phyloP scores from a whole-genome alignment of 2,797 vertebrate species.

The Sebastes kiyomatsui region DNA sequence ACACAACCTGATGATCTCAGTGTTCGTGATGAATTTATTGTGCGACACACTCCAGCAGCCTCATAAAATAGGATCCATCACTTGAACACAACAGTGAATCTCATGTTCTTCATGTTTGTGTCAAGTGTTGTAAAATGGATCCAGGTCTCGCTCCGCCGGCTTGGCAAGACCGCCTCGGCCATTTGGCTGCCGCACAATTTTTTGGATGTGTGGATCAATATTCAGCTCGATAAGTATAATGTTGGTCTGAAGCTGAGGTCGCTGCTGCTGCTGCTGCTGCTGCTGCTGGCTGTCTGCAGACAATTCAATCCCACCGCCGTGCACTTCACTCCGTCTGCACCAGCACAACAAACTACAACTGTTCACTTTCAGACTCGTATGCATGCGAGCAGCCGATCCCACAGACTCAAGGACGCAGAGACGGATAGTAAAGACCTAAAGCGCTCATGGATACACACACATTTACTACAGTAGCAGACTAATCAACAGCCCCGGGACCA shows the following conservation, averaged over 20 bases:
- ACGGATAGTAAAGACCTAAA: neutral
- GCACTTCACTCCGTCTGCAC: constrained; percentile 1
- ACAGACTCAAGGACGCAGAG: neutral
- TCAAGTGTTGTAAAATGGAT: constrained; percentile 21
- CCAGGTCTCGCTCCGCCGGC: constrained; percentile 4
- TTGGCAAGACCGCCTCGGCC: neutral
- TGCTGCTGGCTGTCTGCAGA: constrained; percentile 23
- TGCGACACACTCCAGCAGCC: neutral
- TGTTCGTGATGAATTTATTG: neutral
- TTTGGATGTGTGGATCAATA: constrained; percentile 52
- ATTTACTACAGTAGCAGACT: constrained; percentile 3
- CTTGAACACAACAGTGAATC: neutral
- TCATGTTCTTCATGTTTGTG: constrained; percentile 8
- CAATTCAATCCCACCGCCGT: constrained; percentile 6
- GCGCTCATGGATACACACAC: neutral
- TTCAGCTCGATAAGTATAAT: constrained; percentile 41
- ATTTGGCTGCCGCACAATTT: constrained; percentile 42
- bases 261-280: neutral
- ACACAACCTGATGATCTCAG: neutral
- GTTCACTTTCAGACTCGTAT: neutral
- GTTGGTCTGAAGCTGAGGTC: constrained; percentile 16
- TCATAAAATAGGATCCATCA: neutral
- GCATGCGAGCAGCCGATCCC: neutral
- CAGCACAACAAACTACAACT: constrained; percentile 10
- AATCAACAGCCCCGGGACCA: neutral